Base-by-base conservation (phyloP, 2,888 invertebrate species). In the Synanthedon myopaeformis region DNA sequence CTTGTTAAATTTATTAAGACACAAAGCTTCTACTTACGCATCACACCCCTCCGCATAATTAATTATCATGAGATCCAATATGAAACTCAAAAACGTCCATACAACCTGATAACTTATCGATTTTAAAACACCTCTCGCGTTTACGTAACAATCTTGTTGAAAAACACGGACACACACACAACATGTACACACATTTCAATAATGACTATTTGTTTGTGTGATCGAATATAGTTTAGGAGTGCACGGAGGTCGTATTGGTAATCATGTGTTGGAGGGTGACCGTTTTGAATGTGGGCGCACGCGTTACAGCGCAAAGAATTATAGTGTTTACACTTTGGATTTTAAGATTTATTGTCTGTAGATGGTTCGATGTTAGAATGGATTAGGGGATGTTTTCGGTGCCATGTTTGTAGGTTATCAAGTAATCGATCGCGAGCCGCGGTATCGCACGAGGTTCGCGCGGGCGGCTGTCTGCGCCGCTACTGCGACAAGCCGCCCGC, bases 401-500 rank as follows among this genome's bases (percentile, higher is more conserved):
- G 45, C n/a, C 14, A 14, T 45, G 13, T 45, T 45, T n/a, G 6
- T 13, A 13, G 45, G 45, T 45, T 45, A 45, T 45, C 45, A 35
- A 35, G 45, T 45, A 45, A 35, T 45, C 45, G 45, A 45, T 45
- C 45, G 45, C 45, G 45, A 13, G 6, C 45, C 80, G 79, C 76
- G 73, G 74, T 49, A 59, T 59, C 52, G 52, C 58, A 58, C 67
- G 72, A 76, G 72, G 73, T 61, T 68, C 66, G 67, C 87, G 76
- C 70, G 67, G 71, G 80, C 83, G 83, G 85, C 82, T 70, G 77
- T 76, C 66, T 79, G 67, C 74, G 86, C 85, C 86, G 84, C 87
- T 82, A 88, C 88, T 82, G 76, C 64, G 23, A 49, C 64, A 60
- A 67, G 69, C 70, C 63, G 66, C 62, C 54, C 67, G 69, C 71